A percentile compares a stretch with the other conserved stretches of the same genome.
Conservation (phyloP, 2,113 vertebrate genomes). For the Eubucco bourcierii region DNA sequence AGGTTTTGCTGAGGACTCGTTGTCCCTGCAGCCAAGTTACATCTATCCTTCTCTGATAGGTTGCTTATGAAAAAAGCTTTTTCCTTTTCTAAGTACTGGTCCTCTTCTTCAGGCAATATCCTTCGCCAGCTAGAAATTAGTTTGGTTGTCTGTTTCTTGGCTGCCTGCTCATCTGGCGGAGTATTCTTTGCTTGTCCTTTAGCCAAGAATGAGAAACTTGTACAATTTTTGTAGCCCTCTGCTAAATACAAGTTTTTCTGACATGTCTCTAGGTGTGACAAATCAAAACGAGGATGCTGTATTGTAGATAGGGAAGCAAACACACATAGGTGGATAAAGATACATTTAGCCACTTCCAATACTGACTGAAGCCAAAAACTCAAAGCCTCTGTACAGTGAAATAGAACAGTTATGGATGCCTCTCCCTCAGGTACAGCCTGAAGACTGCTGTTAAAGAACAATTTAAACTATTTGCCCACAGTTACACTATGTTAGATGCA, state of each 20-base stretch:
- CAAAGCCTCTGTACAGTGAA: background rate
- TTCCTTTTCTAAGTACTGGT: background rate
- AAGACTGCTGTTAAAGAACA: background rate
- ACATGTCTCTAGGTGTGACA: background rate
- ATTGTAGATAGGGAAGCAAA: background rate
- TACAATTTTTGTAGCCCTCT: background rate
- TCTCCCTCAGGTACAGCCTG: background rate
- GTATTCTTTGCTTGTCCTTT: background rate
- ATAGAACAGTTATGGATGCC: background rate
- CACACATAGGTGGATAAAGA: background rate
- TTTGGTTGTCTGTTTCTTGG: background rate
- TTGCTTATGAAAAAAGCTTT: background rate
- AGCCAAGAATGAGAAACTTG: background rate
- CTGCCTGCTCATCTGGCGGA: background rate
- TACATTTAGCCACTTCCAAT: background rate
- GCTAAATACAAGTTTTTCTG: background rate
- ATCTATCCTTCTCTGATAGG: background rate
- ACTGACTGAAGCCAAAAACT: background rate
- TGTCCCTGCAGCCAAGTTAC: background rate
- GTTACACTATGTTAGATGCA: rapidly evolving
- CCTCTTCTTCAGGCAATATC: background rate
- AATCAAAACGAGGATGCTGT: background rate
- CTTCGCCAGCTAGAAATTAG: background rate
- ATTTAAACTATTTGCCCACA: background rate
- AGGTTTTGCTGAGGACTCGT: background rate